Evolutionary conservation across 1,140 invertebrate genomes (phyloP).

Genomic region (Trichoplusia ni): DNA sequence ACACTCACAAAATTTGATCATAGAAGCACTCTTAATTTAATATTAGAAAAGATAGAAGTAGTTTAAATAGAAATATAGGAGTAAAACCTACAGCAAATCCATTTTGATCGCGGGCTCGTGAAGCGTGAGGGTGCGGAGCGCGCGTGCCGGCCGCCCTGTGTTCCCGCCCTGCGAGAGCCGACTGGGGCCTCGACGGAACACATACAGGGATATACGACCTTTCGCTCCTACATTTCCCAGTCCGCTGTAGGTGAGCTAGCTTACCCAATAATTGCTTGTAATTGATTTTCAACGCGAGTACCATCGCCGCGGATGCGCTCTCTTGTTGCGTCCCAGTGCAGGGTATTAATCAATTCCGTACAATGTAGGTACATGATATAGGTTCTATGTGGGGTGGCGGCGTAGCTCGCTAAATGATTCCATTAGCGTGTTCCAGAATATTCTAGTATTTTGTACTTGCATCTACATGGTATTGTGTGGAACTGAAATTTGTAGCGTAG

Average conservation of each 20-base stretch:
- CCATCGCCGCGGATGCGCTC: constrained; percentile 1
- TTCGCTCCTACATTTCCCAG: constrained; percentile 10
- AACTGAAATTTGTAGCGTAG: too few species aligned
- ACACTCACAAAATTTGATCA: not conserved
- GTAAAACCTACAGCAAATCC: constrained; percentile 13
- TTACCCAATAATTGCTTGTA: constrained; percentile 26
- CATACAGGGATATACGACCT: constrained; percentile 19
- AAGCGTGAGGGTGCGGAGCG: not conserved
- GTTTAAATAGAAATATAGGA: not conserved
- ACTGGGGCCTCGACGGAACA: constrained; percentile 9
- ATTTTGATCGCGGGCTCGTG: constrained; percentile 15
- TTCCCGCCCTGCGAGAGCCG: constrained; percentile 22
- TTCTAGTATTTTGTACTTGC: too few species aligned
- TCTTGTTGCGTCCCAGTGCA: not conserved
- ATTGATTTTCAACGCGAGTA: constrained; percentile 28
- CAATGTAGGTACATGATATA: not conserved
- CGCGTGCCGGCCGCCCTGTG: not conserved
- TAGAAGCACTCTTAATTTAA: not conserved
- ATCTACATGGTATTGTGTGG: too few species aligned
- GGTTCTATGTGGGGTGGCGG: too few species aligned
- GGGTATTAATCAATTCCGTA: constrained; percentile 9
- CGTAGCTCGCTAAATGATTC: too few species aligned
- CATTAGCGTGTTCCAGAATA: too few species aligned
- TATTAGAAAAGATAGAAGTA: not conserved
- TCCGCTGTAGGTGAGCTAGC: constrained; percentile 22